Base-by-base conservation (phyloP, 2,113 vertebrate genomes). In the Grantiella picta region DNA sequence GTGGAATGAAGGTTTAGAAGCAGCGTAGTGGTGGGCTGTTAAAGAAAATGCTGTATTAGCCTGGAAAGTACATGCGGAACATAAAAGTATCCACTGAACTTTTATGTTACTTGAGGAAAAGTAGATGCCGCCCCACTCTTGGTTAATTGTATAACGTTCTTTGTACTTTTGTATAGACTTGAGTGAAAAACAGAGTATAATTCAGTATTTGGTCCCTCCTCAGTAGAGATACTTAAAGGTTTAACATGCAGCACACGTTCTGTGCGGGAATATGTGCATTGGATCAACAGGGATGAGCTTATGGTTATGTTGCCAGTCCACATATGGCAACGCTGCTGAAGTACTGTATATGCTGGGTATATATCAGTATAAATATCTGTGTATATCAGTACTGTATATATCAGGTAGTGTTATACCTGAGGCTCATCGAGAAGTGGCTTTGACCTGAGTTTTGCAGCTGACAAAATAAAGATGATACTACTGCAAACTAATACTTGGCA, bases 61-160 rank as follows among this genome's bases (percentile, higher is more conserved):
- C 15, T 22, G n/a, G 10, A 29, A 47, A 7, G 7, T 12, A 5
- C 21, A 14, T 40, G 23, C 64, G n/a, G n/a, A n/a, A n/a, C n/a
- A n/a, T n/a, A n/a, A n/a, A n/a, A n/a, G 25, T 22, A 15, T 9
- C 15, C 12, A 0, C 10, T 31, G 40, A 3, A 5, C 3, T 64
- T 44, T 35, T 15, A 13, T 56, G 2, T 44, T 44, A 7, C 8
- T 33, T 1, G 7, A 1, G 12, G 33, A n/a, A 25, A 33, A 38
- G 8, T 7, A 42, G 23, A 1, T 65, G 12, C 4, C 35, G 36
- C 15, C 15, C 59, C 3, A 4, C 8, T 71, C 44, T 25, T 25
- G 42, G 8, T 35, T 15, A 10, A 16, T 10, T 11, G 2, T 47
- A 2, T 33, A 4, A 3, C 2, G 2, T 60, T 64, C 0, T 0